These are phyloP conservation scores for Tenodera sinensis DNA, from an alignment of 2,888 invertebrate species.

Conservation along the genomic window DNA sequence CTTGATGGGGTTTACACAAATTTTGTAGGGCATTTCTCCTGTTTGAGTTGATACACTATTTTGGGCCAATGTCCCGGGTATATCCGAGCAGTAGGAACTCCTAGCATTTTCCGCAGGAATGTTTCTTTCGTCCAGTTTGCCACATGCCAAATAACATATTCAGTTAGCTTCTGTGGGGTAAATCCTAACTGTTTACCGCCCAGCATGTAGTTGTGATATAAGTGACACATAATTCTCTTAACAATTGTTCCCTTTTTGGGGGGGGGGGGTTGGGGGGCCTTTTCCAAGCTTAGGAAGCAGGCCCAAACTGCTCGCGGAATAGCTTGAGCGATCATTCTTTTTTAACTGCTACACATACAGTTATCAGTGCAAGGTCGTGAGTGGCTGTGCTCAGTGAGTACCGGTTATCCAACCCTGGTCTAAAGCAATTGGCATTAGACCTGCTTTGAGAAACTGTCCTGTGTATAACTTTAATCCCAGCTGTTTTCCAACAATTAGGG, in stretches of 20 bases:
- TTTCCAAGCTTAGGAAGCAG: neutral
- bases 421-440: neutral
- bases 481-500: neutral
- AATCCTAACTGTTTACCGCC: neutral
- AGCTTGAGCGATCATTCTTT: too few relatives aligned
- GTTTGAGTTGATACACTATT: neutral
- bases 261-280: too few relatives aligned
- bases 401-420: too few relatives aligned
- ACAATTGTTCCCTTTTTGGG: neutral
- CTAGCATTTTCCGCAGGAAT: neutral
- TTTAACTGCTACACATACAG: too few relatives aligned
- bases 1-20: neutral
- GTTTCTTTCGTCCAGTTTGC: neutral
- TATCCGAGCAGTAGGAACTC: neutral
- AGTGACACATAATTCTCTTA: neutral
- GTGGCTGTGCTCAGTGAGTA: too few relatives aligned
- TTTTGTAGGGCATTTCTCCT: neutral
- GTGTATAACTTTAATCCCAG: neutral
- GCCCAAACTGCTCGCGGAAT: too few relatives aligned
- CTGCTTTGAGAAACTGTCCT: neutral
- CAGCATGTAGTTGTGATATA: neutral
- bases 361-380: too few relatives aligned
- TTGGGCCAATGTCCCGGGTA: neutral
- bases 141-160: neutral
- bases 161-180: neutral